Base-by-base conservation (phyloP, 2,888 invertebrate genomes). In the Nyleta sp. region DNA sequence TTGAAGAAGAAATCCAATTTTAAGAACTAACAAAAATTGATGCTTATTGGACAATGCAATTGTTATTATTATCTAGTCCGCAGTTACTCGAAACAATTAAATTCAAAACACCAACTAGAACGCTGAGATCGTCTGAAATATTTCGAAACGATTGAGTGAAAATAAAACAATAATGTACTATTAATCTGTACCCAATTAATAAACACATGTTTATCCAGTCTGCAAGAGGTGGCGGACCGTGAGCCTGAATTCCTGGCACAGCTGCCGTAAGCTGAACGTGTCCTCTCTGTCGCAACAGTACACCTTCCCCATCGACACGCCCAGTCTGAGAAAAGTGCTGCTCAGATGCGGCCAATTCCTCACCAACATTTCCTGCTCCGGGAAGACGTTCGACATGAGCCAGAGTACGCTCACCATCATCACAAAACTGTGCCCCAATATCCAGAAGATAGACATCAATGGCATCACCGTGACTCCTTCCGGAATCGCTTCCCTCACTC, bases 401-500 rank as follows among this genome's bases (percentile, higher is more conserved):
- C 91, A 91, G 84, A 92, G 92, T 83, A 92, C 93, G 17, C 91
- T 93, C 35, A 92, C 92, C 81, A 91, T 92, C 11, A 89, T 93
- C 70, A 92, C 92, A 83, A 93, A 92, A 91, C 92, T 92, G 85
- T 93, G 93, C 80, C 93, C 92, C 7, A 91, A 92, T 85, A 91
- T 94, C 1, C 92, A 92, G 77, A 91, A 91, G 73, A 88, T 93
- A 40, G 91, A 92, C 88, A 91, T 92, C 38, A 83, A 85, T 2
- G 91, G 91, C 17, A 91, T 93, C 87, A 88, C 91, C 71, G 91
- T 93, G 0, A 92, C 92, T 73, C 92, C 92, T 80, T 92, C 92
- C 90, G 93, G 92, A 33, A 84, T 91, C 50, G 72, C 81, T 81
- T 91, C 92, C 2, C 83, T 93, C 13, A 87, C 92, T 22, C 91